Evolutionary conservation across 2,888 invertebrate species (phyloP).

Genomic region (Andrena chrysosceles): DNA sequence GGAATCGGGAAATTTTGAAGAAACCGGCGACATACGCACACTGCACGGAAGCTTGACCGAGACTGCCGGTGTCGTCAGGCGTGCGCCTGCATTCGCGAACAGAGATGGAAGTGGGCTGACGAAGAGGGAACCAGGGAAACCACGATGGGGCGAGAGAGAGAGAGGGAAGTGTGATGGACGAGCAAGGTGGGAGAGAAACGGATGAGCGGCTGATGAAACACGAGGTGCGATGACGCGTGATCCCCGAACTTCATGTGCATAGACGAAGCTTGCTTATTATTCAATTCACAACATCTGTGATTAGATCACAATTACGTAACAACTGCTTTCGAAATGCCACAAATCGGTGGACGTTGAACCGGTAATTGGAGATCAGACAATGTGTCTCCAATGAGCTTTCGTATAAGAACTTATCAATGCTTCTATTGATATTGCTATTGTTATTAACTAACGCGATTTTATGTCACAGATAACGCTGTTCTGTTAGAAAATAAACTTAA

Average conservation of each 20-base stretch:
- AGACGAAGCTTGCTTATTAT: not conserved
- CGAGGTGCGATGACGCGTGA: slow-evolving; percentile 55
- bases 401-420: not conserved
- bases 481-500: too few species aligned
- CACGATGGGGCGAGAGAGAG: slow-evolving; percentile 20
- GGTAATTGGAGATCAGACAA: not conserved
- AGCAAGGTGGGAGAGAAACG: slow-evolving; percentile 20
- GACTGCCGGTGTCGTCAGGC: slow-evolving; percentile 52
- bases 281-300: slow-evolving; percentile 1
- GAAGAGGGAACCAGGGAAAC: slow-evolving; percentile 8
- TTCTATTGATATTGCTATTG: too few species aligned
- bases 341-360: not conserved
- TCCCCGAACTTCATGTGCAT: not conserved
- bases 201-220: slow-evolving; percentile 68
- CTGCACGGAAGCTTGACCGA: slow-evolving; percentile 24
- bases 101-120: slow-evolving; percentile 1
- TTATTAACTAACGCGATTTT: not conserved
- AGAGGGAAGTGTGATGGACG: slow-evolving; percentile 12
- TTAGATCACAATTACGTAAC: slow-evolving; percentile 21
- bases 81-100: slow-evolving; percentile 36
- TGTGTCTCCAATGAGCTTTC: not conserved
- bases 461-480: not conserved
- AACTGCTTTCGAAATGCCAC: not conserved
- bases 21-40: slow-evolving; percentile 2
- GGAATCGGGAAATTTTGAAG: not conserved